Evolutionary conservation across 2,113 vertebrate genomes (phyloP), one percentile per base, ranked within the genome.

Genomic region (Dipodomys ordii): DNA sequence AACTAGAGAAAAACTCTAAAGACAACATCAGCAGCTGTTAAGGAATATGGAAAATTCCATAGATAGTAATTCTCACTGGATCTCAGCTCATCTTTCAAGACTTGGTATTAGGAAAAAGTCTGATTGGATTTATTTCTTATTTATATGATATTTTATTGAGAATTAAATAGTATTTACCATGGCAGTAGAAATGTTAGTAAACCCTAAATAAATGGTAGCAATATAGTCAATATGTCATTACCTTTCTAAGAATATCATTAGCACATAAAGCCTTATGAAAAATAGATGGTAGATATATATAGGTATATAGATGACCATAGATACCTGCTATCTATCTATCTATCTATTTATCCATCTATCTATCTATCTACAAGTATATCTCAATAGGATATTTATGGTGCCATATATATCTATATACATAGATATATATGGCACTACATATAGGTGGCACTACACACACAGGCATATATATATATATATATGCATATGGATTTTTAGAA

Each of bases 171-270:
- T 28, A n/a, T 83, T 93, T 90, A 5, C 25, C 30, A 78, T 7
- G 68, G n/a, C 74, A 32, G 7, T n/a, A 74, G 23, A 87, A 0
- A 46, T 32, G 69, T 46, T 84, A 82, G 16, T 85, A 69, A 71
- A 53, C 0, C 8, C 79, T 32, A 84, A 84, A 53, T 82, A 91
- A 65, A 62, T 65, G 46, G 6, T 62, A 87, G 20, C 12, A 84
- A 62, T 89, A 77, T 69, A 78, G 57, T 71, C 19, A 95, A 74
- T 87, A 67, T 77, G 90, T 25, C 3, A 73, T 46, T 87, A 4
- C 13, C 84, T 73, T 90, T 87, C n/a, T 73, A 65, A 84, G 20
- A 25, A 16, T 53, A 68, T n/a, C 76, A 15, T 84, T n/a, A 62
- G 20, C 3, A 93, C 11, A 35, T 3, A 84, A 90, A 94, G 46